Evolutionary conservation across 92 coral and sea anemone genomes (phyloP), one percentile per base, ranked within the genome.

Genomic region (Diadumene lineata): DNA sequence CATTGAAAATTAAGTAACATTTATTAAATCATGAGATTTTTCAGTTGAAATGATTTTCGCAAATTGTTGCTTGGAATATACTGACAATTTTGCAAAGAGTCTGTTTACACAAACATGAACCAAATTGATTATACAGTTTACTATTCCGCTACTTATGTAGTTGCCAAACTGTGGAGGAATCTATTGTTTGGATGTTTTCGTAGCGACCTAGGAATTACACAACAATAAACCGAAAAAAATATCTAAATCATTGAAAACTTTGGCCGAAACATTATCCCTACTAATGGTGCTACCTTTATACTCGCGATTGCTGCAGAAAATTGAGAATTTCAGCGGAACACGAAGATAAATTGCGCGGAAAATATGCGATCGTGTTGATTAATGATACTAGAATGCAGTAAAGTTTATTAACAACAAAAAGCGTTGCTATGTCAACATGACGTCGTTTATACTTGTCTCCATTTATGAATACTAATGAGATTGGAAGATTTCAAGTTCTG

Each of bases 391-490:
- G 75, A 70, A 70, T 70, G 79, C 60, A 56, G 50, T 64, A 68
- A 74, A 75, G 78, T 82, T 82, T 74, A 72, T 67, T 66, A 78
- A 75, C 68, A 84, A 91, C 86, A 89, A 84, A 77, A 68, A 43
- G 34, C 43, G 92, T 90, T 68, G 60, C 80, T 72, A 77, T 87
- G 86, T 48, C 79, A 81, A 34, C 92, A 53, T 91, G 97, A 91
- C 97, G 97, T 85, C 79, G 82, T 85, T 60, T 80, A 61, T 79
- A 56, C 51, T 70, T 23, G 19, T 27, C 27, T 15, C 43, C 68
- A 66, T 79, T 53, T 75, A 57, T 51, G 38, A 43, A 66, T 68
- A 76, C 73, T 74, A 79, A 64, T 81, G 67, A 70, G 68, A 56
- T 69, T 66, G 32, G 66, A 74, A 67, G 68, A 31, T 61, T 50